Conservation (phyloP, 2,888 invertebrate species). For the Rhagonycha lutea region DNA sequence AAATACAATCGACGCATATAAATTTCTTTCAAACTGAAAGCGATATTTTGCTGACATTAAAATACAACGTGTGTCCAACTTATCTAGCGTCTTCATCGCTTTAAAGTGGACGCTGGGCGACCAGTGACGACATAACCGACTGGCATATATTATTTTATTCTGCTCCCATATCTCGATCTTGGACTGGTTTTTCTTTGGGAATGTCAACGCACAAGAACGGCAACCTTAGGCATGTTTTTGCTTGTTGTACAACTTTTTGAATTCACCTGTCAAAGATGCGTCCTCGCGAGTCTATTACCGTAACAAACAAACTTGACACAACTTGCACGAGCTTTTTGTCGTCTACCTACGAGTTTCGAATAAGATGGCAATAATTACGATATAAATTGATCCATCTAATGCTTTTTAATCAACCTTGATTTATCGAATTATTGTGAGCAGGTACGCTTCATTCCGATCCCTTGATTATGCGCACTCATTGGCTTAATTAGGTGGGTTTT, state of each 20-base stretch:
- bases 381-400: constrained; percentile 8
- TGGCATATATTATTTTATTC: constrained; percentile 46
- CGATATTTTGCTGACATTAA: constrained; percentile 44
- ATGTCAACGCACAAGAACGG: constrained; percentile 39
- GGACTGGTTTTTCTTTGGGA: constrained; percentile 43
- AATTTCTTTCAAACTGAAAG: constrained; percentile 41
- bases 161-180: constrained; percentile 43
- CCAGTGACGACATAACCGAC: constrained; percentile 41
- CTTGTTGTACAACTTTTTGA: constrained; percentile 49
- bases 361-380: neutral
- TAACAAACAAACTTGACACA: constrained; percentile 24
- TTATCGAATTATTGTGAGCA: neutral
- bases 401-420: constrained; percentile 13
- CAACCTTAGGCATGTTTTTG: constrained; percentile 44
- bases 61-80: constrained; percentile 48
- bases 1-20: constrained; percentile 47
- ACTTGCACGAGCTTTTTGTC: constrained; percentile 6
- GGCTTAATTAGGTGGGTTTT: neutral
- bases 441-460: neutral
- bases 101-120: constrained; percentile 47
- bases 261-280: constrained; percentile 46
- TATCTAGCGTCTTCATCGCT: constrained; percentile 47
- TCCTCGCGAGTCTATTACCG: constrained; percentile 45
- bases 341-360: neutral
- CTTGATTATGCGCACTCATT: neutral